Conservation (phyloP, 1,140 invertebrate species). For the Sinonovacula constricta region DNA sequence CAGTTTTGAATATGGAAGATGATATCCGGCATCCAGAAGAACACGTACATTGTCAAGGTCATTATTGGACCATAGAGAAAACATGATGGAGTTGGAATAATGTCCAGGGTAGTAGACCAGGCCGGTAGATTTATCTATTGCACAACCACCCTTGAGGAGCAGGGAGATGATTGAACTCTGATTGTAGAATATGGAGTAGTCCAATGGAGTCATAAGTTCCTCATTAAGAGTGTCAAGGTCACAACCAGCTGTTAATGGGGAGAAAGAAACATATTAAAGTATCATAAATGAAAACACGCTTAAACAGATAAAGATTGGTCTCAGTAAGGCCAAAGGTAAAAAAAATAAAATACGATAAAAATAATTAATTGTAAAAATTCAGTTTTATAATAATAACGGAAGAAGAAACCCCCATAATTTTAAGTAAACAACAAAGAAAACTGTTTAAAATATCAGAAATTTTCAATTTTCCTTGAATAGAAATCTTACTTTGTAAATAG, state of each 20-base stretch:
- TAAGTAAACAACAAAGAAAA: too few species aligned
- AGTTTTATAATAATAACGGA: too few species aligned
- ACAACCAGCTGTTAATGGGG: constrained; percentile 37
- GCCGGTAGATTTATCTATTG: constrained; percentile 44
- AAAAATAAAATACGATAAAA: too few species aligned
- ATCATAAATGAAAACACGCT: not conserved
- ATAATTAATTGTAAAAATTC: too few species aligned
- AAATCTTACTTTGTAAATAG: too few species aligned
- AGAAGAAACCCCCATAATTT: too few species aligned
- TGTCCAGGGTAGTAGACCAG: constrained; percentile 40
- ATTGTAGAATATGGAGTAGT: constrained; percentile 43
- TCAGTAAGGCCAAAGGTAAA: too few species aligned
- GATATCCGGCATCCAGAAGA: constrained; percentile 42
- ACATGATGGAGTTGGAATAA: constrained; percentile 50
- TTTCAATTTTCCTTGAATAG: too few species aligned
- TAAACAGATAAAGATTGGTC: too few species aligned
- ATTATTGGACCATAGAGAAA: constrained; percentile 38
- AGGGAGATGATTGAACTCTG: constrained; percentile 32
- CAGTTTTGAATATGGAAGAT: constrained; percentile 17
- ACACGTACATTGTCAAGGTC: constrained; percentile 39
- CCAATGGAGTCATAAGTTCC: constrained; percentile 47
- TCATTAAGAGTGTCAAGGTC: constrained; percentile 49
- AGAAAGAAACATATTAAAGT: too few species aligned
- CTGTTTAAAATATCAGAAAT: too few species aligned
- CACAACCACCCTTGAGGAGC: constrained; percentile 49